Conservation (phyloP, 2,888 invertebrate species). For the Lutraria lutraria region DNA sequence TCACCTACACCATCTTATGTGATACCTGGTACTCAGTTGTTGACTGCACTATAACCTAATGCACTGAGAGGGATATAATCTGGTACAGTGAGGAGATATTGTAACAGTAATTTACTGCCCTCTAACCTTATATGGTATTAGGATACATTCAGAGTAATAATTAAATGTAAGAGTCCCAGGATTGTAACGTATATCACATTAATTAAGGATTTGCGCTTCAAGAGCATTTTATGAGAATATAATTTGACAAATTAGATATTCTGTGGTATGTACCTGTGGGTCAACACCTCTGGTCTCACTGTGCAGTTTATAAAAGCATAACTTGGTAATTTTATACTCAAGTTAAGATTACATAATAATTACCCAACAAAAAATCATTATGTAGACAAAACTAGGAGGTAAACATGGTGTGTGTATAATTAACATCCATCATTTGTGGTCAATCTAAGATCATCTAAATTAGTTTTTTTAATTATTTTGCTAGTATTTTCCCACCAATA, state of each 20-base stretch:
- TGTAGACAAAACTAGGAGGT: neutral
- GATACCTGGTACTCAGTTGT: too few species aligned
- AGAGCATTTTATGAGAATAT: conserved; percentile 51
- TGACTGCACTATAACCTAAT: too few species aligned
- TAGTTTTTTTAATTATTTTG: neutral
- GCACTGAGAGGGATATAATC: neutral
- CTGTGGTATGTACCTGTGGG: neutral
- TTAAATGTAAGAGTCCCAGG: neutral
- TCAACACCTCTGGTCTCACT: neutral
- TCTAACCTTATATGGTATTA: conserved; percentile 3
- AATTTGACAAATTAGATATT: conserved; percentile 70
- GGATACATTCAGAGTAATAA: conserved; percentile 2
- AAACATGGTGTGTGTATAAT: neutral
- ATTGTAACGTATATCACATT: neutral
- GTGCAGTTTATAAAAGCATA: conserved; percentile 11
- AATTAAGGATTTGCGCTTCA: conserved; percentile 61
- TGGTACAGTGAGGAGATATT: neutral
- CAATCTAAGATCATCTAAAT: neutral
- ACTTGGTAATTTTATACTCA: neutral
- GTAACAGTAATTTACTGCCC: conserved; percentile 7
- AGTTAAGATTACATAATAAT: conserved; percentile 19
- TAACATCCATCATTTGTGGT: neutral
- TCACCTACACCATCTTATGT: too few species aligned
- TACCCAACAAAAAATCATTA: neutral
- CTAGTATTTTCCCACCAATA: neutral